A percentile compares a stretch with the other conserved stretches of the same genome.
These are phyloP conservation scores for Odiellus spinosus DNA, from an alignment of 2,888 invertebrate genomes.

Conservation along the genomic window DNA sequence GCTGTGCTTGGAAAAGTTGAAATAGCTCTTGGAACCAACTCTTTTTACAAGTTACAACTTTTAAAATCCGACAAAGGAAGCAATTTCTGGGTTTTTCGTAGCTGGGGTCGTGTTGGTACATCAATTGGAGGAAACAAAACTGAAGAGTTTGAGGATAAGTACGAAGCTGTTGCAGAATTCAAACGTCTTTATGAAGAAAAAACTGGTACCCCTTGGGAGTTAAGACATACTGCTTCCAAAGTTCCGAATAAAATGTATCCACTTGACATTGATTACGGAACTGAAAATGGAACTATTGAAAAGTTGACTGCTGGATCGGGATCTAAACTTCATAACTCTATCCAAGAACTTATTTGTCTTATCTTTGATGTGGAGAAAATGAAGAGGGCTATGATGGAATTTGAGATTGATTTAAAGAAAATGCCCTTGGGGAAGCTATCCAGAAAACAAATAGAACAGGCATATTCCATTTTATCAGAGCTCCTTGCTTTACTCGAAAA, in stretches of 20 bases:
- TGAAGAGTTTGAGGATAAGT: slow-evolving; percentile 34
- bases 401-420: slow-evolving; percentile 88
- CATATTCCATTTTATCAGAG: slow-evolving; percentile 55
- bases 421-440: slow-evolving; percentile 97
- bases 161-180: slow-evolving; percentile 48
- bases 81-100: slow-evolving; percentile 60
- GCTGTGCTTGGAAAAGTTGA: slow-evolving; percentile 70
- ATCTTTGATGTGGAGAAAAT: slow-evolving; percentile 83
- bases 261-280: slow-evolving; percentile 72
- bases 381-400: slow-evolving; percentile 83
- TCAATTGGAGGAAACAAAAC: slow-evolving; percentile 61
- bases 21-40: slow-evolving; percentile 70
- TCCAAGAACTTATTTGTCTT: slow-evolving; percentile 65
- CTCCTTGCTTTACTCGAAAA: slow-evolving; percentile 25
- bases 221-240: slow-evolving; percentile 48
- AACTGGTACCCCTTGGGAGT: slow-evolving; percentile 62
- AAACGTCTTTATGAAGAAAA: slow-evolving; percentile 51
- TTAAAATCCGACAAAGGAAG: slow-evolving; percentile 49
- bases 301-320: slow-evolving; percentile 24
- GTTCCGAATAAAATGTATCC: slow-evolving; percentile 61
- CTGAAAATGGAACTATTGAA: slow-evolving; percentile 3
- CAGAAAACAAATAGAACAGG: slow-evolving; percentile 68
- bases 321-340: slow-evolving; percentile 52
- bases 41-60: slow-evolving; percentile 85
- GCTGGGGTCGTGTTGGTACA: slow-evolving; percentile 96